These are phyloP conservation scores for Capitulum mitella DNA, from an alignment of 2,888 invertebrate species.

Conservation along the genomic window DNA sequence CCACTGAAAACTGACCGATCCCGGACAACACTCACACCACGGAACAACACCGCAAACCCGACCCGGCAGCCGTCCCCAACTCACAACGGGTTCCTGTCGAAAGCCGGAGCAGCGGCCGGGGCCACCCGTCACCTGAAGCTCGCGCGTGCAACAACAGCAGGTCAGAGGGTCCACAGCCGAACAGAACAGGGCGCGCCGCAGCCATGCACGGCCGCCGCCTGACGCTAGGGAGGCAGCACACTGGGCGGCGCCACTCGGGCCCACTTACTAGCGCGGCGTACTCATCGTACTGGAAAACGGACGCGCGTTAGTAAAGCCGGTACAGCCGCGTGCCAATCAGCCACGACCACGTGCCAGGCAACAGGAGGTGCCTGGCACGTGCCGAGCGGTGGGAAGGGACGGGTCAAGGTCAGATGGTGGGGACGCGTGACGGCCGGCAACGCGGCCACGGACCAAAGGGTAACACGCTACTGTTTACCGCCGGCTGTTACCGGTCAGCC, in stretches of 20 bases:
- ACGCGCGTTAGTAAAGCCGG: background rate
- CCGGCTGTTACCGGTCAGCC: too few relatives aligned
- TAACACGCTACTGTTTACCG: too few relatives aligned
- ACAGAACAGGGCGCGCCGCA: background rate
- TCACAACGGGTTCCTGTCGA: background rate
- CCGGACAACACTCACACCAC: too few relatives aligned
- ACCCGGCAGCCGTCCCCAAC: background rate
- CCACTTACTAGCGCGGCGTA: background rate
- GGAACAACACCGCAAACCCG: too few relatives aligned
- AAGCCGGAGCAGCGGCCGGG: background rate
- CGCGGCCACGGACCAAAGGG: too few relatives aligned
- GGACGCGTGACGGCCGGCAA: too few relatives aligned
- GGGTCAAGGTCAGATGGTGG: too few relatives aligned
- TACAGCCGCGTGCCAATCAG: background rate
- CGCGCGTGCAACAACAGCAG: background rate
- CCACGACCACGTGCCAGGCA: too few relatives aligned
- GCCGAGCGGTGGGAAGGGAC: too few relatives aligned
- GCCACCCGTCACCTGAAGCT: background rate
- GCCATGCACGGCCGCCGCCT: background rate
- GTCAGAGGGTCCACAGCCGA: background rate
- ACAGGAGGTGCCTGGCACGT: too few relatives aligned
- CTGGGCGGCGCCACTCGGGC: background rate
- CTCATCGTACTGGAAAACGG: slow-evolving; percentile 2
- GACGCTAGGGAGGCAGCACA: background rate
- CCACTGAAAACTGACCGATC: too few relatives aligned